Conservation (phyloP, 2,797 vertebrate genomes). For the Malurus splendens region DNA sequence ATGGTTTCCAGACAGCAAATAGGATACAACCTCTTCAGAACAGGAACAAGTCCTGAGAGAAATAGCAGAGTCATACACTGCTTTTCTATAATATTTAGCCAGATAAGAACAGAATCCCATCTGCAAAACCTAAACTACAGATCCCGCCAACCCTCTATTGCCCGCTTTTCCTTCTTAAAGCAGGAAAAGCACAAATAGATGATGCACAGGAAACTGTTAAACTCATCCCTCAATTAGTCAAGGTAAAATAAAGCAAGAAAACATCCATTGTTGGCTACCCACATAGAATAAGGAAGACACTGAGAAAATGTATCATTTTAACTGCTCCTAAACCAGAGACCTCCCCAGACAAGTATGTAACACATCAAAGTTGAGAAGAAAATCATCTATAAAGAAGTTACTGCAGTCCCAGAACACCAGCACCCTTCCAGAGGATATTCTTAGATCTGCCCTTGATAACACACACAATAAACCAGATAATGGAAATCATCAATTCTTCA, state of each 20-base stretch:
- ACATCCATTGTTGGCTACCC: not conserved
- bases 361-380: not conserved
- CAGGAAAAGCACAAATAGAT: not conserved
- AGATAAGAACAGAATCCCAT: not conserved
- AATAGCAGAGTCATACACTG: not conserved
- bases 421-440: not conserved
- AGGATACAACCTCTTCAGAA: not conserved
- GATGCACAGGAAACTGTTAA: not conserved
- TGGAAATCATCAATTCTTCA: not conserved
- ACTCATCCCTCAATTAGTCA: not conserved
- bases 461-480: not conserved
- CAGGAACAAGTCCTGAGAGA: not conserved
- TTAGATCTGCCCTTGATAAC: not conserved
- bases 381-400: not conserved
- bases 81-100: not conserved
- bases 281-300: not conserved
- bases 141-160: not conserved
- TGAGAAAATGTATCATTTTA: not conserved
- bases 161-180: not conserved
- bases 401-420: accelerated
- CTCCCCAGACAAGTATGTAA: accelerated
- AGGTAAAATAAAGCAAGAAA: not conserved
- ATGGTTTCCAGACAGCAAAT: accelerated
- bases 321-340: not conserved
- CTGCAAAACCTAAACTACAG: not conserved